These are phyloP conservation scores for Aurelia sp. DNA, from an alignment of 30 jellyfish, hydroid and myxozoan genomes.

Conservation along the genomic window DNA sequence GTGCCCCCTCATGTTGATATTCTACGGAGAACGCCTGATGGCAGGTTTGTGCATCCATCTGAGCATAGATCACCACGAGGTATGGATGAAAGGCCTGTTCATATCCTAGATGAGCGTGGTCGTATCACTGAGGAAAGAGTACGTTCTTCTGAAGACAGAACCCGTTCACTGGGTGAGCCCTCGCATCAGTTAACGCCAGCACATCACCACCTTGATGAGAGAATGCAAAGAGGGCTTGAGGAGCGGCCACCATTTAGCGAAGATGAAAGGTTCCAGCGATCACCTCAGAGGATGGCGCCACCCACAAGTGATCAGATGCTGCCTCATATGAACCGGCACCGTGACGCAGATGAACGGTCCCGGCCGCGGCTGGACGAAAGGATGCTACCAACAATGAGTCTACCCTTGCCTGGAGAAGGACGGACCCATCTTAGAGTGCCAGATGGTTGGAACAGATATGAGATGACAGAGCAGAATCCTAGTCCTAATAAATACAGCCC, in stretches of 20 bases:
- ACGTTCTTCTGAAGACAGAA: slow-evolving; percentile 54
- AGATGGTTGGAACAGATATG: slow-evolving; percentile 51
- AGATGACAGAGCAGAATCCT: background rate
- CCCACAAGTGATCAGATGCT: slow-evolving; percentile 1
- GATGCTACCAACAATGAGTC: background rate
- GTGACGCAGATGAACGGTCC: slow-evolving; percentile 15
- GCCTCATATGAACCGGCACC: slow-evolving; percentile 7
- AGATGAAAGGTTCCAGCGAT: slow-evolving; percentile 8
- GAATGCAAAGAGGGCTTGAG: slow-evolving; percentile 22
- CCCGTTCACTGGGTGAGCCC: slow-evolving; percentile 2
- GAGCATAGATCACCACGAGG: slow-evolving; percentile 36
- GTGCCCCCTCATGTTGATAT: slow-evolving; percentile 23
- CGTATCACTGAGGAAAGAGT: slow-evolving; percentile 56
- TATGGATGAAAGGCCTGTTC: slow-evolving; percentile 58
- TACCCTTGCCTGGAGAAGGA: background rate
- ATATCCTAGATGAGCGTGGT: slow-evolving; percentile 44
- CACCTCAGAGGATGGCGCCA: slow-evolving; percentile 14
- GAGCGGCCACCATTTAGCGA: slow-evolving; percentile 3
- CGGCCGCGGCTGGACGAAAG: slow-evolving; percentile 12
- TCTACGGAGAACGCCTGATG: slow-evolving; percentile 19
- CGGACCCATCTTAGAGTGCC: slow-evolving; percentile 29
- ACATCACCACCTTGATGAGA: background rate
- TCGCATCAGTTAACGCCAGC: background rate
- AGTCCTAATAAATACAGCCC: background rate
- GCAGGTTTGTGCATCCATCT: slow-evolving; percentile 13